Base-by-base conservation (phyloP, 2,888 invertebrate genomes). In the Automeris io region DNA sequence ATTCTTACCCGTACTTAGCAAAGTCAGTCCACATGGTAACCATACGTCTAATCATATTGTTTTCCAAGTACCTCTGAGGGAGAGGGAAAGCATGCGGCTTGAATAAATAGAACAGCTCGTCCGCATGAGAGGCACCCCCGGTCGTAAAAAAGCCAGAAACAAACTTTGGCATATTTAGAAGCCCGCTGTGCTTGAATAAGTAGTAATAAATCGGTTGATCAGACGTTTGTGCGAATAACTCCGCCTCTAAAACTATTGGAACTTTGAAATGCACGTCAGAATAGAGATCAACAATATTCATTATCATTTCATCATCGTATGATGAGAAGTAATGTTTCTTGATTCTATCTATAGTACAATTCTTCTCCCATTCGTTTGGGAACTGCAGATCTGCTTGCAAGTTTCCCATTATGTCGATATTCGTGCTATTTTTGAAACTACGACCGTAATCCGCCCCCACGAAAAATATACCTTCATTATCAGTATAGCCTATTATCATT, bases 21-120 rank as follows among this genome's bases (percentile, higher is more conserved):
- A 86, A 86, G 54, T 86, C 86, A 0, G 85, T 85, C 85, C 85
- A 86, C 47, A 86, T 50, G 4, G 71, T 75, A 18, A 82, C 70
- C 79, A 86, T 80, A 1, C 72, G 57, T 25, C 58, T 55, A 32
- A 77, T 70, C 79, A 82, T 82, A 2, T 47, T 44, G 7, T 47
- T 55, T 47, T 86, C 86, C 9, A 77, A 46, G 25, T 58, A 61
- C 11, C 70, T 58, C n/a, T 70, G 66, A 0, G 81, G 77, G 26
- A 81, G 40, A 0, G 82, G 83, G 33, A 85, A 67, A 1, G 68
- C 61, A 32, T 72, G 71, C 0, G 85, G 79, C 48, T 74, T 78
- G 65, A 86, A 81, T 49, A 86, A 54, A 49, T 86, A 86, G 54
- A 86, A 77, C 31, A 86, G 48, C 39, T 86, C 86, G 33, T 86